Evolutionary conservation across 2,113 vertebrate species (phyloP), one percentile per base, ranked within the genome.

Genomic region (Nothoprocta pentlandii): DNA sequence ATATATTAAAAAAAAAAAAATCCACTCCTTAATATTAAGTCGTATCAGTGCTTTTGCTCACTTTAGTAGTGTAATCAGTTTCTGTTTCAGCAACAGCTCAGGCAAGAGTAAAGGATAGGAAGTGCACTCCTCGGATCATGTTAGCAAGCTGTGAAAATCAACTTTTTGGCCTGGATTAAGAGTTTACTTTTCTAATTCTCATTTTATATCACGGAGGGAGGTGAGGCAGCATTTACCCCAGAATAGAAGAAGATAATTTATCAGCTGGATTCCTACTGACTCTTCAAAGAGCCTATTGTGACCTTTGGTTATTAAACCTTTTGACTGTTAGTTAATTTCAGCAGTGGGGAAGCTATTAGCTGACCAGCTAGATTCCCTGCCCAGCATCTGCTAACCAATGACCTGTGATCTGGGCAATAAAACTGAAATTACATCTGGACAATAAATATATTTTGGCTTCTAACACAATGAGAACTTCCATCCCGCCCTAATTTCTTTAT

Each of bases 251-350:
- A 92, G 63, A 85, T 94, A 97, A 98, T 97, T 97, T 97, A 92
- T 97, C 97, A 97, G 93, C 92, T 96, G 94, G 92, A 97, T 97
- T 98, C 94, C 97, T 95, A 97, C 89, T 1, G 92, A 96, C 95
- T 97, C 96, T 96, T 97, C 94, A 90, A 96, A 96, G 84, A 97
- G 96, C 79, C 95, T 95, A 85, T 94, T 91, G 93, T 97, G 97
- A 96, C 94, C 97, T 92, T 93, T 96, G 93, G 94, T 98, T 98
- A 98, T 97, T 98, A 97, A 95, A 96, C 56, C 64, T 97, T 98
- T 98, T 97, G 95, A 97, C 96, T 97, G 96, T 98, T 98, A 98
- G 97, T 97, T 98, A 98, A 98, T 98, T 98, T 97, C 95, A 97
- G 85, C 95, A 95, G 97, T 97, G 85, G 97, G 97, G 92, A 98